Evolutionary conservation across 2,797 vertebrate species (phyloP), one percentile per base, ranked within the genome.

Genomic region (Discoglossus pictus): DNA sequence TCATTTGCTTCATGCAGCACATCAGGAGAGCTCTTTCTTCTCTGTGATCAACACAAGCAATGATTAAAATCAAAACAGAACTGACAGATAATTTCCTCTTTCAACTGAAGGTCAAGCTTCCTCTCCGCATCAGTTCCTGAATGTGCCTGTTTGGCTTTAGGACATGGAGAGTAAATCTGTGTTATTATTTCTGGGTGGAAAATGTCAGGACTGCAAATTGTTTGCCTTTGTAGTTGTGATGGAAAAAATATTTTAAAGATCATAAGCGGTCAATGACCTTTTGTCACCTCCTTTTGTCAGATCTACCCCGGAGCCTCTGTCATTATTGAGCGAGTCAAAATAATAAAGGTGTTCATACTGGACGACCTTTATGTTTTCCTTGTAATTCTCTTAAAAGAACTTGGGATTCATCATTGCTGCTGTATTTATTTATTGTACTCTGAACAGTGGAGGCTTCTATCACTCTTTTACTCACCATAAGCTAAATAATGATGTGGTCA

Each of bases 31-130:
- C 11, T 1, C 6, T 54, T 23, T 54, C 11, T 54, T 31, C 42
- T 36, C 42, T 17, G 39, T 31, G 40, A 17, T 39, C 20, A 23
- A 8, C 42, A 23, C 42, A 17, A 50, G 47, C 56, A 10, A 35
- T 46, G 40, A 68, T 61, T 61, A 60, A 23, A 44, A 68, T 53
- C 24, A 60, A 23, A 52, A 52, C 46, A 43, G 20, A 50, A 17
- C 38, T 61, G 56, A 61, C 66, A 61, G 56, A 54, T 54, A 25
- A 61, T 53, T 54, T 61, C 39, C 47, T 46, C 12, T 44, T 11
- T 6, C 4, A 15, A 18, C 12, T 54, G 56, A 61, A 68, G 66
- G 66, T 61, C 66, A 54, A 11, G 16, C 17, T 11, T 35, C 17
- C 36, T 39, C 27, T 43, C 11, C 21, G 39, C 61, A 15, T 54